Conservation (phyloP, 2,113 vertebrate genomes). For the Bagarius yarrelli region DNA sequence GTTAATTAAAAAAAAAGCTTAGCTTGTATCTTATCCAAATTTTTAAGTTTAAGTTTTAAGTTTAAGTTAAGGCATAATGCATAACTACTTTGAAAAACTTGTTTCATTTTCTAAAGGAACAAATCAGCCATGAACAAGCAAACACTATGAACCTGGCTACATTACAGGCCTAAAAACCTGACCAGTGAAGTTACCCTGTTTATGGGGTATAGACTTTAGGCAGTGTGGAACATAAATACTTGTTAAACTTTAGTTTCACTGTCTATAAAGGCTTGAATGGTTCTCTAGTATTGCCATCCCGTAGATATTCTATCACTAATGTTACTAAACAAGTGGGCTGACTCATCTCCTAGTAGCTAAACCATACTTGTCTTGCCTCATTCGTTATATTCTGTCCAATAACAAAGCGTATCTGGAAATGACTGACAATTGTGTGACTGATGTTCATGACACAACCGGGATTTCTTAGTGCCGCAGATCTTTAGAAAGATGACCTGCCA, state of each 20-base stretch:
- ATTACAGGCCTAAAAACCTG: not conserved
- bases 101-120: not conserved
- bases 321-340: slow-evolving; percentile 63
- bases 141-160: not conserved
- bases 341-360: slow-evolving; percentile 68
- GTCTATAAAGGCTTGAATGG: slow-evolving; percentile 2
- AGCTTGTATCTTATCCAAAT: too few relatives aligned
- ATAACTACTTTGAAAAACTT: too few relatives aligned
- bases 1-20: too few relatives aligned
- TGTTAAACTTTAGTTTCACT: not conserved
- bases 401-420: slow-evolving; percentile 60
- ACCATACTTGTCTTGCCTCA: slow-evolving; percentile 68
- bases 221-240: slow-evolving; percentile 4
- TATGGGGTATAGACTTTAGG: not conserved
- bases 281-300: slow-evolving; percentile 53
- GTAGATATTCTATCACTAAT: slow-evolving; percentile 64
- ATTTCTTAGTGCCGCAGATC: slow-evolving; percentile 53
- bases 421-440: slow-evolving; percentile 43
- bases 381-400: slow-evolving; percentile 68
- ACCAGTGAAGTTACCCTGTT: not conserved
- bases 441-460: slow-evolving; percentile 61
- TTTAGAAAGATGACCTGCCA: slow-evolving; percentile 55
- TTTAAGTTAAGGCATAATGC: too few relatives aligned
- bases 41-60: too few relatives aligned
- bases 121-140: not conserved